phyloP scores from a whole-genome alignment of 2,888 invertebrate genomes.

The Acrobasis suavella region DNA sequence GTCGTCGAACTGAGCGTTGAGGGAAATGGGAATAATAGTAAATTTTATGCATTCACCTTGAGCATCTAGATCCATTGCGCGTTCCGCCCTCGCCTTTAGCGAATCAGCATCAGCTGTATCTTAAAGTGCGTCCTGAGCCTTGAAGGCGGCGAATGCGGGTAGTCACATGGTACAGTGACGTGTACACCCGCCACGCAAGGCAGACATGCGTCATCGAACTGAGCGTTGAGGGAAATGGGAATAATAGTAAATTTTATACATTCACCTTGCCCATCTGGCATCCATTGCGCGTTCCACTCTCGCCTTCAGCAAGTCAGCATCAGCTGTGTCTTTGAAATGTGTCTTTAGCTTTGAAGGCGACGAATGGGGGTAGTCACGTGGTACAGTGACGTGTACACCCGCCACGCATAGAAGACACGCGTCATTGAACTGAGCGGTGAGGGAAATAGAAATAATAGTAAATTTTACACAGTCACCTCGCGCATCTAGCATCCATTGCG shows the following conservation, averaged over 20 bases:
- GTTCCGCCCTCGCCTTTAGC: slow-evolving; percentile 65
- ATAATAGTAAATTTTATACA: not conserved
- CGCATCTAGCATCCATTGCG: slow-evolving; percentile 84
- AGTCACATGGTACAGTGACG: slow-evolving; percentile 92
- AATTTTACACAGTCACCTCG: slow-evolving; percentile 2
- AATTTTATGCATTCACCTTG: not conserved
- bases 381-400: slow-evolving; percentile 92
- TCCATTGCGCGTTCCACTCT: slow-evolving; percentile 85
- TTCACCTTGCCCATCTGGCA: too few relatives aligned
- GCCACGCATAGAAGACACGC: slow-evolving; percentile 95
- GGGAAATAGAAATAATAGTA: slow-evolving; percentile 87
- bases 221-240: slow-evolving; percentile 90
- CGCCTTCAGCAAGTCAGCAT: slow-evolving; percentile 61
- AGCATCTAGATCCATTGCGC: slow-evolving; percentile 84
- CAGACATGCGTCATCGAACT: slow-evolving; percentile 93
- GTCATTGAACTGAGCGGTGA: slow-evolving; percentile 94
- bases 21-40: slow-evolving; percentile 87
- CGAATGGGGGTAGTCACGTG: slow-evolving; percentile 92
- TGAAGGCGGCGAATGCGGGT: too few relatives aligned
- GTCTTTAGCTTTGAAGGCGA: too few relatives aligned
- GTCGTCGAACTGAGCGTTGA: slow-evolving; percentile 94
- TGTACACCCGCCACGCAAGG: slow-evolving; percentile 96
- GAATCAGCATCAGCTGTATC: slow-evolving; percentile 65
- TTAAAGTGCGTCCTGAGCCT: slow-evolving; percentile 32
- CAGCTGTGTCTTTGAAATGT: slow-evolving; percentile 50